These are phyloP conservation scores for Hyposoter dolosus DNA, from an alignment of 2,888 invertebrate species.

Conservation along the genomic window DNA sequence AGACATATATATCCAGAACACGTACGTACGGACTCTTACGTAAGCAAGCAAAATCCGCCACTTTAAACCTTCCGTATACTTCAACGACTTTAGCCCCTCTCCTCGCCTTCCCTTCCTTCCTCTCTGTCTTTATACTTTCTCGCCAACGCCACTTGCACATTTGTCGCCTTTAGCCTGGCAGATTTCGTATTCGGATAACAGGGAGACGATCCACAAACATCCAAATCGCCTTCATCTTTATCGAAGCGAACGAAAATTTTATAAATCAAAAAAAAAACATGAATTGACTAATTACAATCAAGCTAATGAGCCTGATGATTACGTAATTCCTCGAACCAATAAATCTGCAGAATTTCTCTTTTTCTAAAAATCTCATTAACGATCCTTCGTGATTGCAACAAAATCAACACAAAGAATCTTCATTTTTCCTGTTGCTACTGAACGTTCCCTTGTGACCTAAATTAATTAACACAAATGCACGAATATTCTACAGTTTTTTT, in stretches of 20 bases:
- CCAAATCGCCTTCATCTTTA: background rate
- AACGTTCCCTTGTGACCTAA: no score
- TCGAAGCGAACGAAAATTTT: background rate
- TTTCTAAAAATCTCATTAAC: no score
- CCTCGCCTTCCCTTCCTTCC: background rate
- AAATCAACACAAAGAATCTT: no score
- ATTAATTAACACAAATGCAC: no score
- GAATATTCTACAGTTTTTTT: no score
- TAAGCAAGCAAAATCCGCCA: constrained; percentile 60
- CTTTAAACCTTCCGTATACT: constrained; percentile 47
- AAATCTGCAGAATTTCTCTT: no score
- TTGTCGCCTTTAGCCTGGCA: constrained; percentile 36
- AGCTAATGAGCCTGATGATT: no score
- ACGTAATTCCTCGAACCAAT: no score
- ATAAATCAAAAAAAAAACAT: background rate
- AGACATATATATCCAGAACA: constrained; percentile 56
- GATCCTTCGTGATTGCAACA: no score
- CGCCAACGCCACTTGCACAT: constrained; percentile 33
- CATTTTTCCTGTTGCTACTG: no score
- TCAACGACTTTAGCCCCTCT: constrained; percentile 50
- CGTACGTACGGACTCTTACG: constrained; percentile 58
- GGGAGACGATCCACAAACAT: background rate
- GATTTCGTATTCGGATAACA: constrained; percentile 35
- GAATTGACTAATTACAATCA: no score
- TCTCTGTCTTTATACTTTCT: background rate